These are phyloP conservation scores for Urocitellus parryii DNA, from an alignment of 2,113 vertebrate species.

Conservation along the genomic window DNA sequence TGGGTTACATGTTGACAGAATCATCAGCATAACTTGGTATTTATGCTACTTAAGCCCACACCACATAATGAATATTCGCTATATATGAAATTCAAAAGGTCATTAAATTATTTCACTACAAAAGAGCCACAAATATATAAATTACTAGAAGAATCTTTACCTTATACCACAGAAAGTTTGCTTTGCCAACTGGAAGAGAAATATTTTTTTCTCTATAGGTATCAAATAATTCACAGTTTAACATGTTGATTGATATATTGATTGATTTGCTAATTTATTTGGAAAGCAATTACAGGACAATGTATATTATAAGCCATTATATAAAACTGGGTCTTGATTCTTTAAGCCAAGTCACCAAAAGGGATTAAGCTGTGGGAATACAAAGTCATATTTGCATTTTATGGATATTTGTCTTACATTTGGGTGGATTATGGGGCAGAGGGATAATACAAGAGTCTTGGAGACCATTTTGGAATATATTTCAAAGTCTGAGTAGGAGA, in stretches of 20 bases:
- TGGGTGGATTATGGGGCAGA: background rate
- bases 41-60: background rate
- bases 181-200: background rate
- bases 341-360: background rate
- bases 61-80: background rate
- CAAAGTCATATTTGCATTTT: background rate
- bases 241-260: background rate
- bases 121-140: background rate
- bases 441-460: background rate
- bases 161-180: background rate
- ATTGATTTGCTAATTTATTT: background rate
- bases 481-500: background rate
- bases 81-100: background rate
- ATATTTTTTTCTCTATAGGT: background rate
- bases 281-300: background rate
- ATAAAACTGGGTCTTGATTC: background rate
- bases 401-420: background rate
- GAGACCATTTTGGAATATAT: background rate
- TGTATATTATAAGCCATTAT: background rate
- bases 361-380: background rate
- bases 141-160: background rate
- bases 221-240: background rate
- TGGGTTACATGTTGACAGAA: background rate
- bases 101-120: background rate
- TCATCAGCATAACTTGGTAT: background rate